Percentiles rank a stretch among this genome's conserved stretches.
phyloP scores from a whole-genome alignment of 2,797 vertebrate genomes.

The Semotilus atromaculatus region DNA sequence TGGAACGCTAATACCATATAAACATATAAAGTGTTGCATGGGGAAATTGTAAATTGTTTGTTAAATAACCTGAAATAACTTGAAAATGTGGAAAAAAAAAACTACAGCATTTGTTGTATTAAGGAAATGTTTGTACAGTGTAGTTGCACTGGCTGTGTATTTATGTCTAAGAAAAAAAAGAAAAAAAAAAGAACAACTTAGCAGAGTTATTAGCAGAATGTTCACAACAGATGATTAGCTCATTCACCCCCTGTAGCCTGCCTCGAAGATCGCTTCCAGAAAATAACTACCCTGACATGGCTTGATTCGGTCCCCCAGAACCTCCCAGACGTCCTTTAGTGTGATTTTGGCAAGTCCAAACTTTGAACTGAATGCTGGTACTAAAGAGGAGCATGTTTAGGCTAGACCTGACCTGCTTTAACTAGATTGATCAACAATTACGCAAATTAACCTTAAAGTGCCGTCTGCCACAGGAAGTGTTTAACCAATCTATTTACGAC shows the following conservation, averaged over 20 bases:
- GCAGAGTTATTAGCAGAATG: slow-evolving; percentile 11
- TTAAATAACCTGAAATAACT: background rate
- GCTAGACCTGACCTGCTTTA: slow-evolving; percentile 74
- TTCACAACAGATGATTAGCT: slow-evolving; percentile 28
- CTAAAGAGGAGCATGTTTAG: slow-evolving; percentile 62
- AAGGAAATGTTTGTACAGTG: background rate
- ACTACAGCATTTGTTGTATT: background rate
- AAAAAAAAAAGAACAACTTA: background rate
- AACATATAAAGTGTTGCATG: background rate
- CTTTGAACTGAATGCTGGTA: slow-evolving; percentile 43
- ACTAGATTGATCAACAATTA: slow-evolving; percentile 82
- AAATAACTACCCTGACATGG: slow-evolving; percentile 30
- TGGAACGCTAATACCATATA: background rate
- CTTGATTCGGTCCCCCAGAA: slow-evolving; percentile 32
- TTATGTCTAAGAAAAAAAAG: background rate
- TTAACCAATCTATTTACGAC: slow-evolving; percentile 78
- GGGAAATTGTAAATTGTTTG: background rate
- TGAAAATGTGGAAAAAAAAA: background rate
- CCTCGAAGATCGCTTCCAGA: slow-evolving; percentile 16
- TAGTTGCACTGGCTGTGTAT: background rate
- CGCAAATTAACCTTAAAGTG: slow-evolving; percentile 80
- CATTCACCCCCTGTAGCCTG: slow-evolving; percentile 30
- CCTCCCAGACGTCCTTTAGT: slow-evolving; percentile 56
- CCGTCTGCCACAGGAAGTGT: slow-evolving; percentile 83
- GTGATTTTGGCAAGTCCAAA: slow-evolving; percentile 54